These are phyloP conservation scores for Carcharodon carcharias DNA, from an alignment of 2,797 vertebrate species.

Conservation along the genomic window DNA sequence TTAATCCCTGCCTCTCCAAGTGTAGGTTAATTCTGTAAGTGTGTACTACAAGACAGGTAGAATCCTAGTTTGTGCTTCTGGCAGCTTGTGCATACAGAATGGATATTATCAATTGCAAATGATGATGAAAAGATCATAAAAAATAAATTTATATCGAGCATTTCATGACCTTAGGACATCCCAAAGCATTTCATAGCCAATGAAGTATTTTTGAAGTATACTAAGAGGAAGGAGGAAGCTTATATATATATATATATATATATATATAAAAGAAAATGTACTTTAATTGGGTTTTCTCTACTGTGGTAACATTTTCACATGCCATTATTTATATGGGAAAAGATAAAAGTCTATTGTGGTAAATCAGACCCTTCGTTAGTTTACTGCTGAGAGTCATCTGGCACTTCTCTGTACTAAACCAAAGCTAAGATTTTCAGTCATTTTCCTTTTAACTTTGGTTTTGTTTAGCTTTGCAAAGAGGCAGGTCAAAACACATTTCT, in stretches of 20 bases:
- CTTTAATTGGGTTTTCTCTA: background rate
- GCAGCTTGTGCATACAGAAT: background rate
- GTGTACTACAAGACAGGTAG: background rate
- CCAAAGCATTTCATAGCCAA: background rate
- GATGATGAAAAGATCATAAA: background rate
- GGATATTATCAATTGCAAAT: background rate
- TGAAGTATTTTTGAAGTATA: background rate
- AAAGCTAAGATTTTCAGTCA: slow-evolving; percentile 1
- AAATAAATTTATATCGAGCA: background rate
- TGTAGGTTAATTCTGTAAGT: background rate
- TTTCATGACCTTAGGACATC: background rate
- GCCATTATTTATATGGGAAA: background rate
- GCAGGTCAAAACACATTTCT: slow-evolving; percentile 33
- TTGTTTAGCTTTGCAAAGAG: slow-evolving; percentile 28
- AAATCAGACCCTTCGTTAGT: slow-evolving; percentile 13
- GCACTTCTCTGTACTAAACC: background rate
- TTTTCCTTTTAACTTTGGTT: slow-evolving; percentile 9
- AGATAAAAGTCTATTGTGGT: slow-evolving; percentile 1
- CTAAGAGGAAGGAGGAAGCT: background rate
- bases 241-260: background rate
- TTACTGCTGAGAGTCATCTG: slow-evolving; percentile 20
- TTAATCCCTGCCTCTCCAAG: too few relatives aligned
- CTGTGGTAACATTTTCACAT: background rate
- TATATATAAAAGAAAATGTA: background rate
- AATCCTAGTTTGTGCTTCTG: background rate